Base-by-base conservation (phyloP, 2,888 invertebrate genomes). In the Abrostola tripartita region DNA sequence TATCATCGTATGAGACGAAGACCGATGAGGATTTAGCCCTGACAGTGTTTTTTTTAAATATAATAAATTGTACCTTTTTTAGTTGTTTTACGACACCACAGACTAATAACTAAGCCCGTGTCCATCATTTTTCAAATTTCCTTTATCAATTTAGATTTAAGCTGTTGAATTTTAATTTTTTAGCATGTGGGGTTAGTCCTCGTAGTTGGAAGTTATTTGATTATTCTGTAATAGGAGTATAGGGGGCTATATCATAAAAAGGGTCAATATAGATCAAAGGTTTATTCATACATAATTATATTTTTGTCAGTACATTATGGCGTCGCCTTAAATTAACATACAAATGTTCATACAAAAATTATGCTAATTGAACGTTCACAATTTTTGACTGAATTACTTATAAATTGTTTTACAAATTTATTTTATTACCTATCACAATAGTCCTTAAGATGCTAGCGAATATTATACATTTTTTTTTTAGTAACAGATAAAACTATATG, bases 271-370 rank as follows among this genome's bases (percentile, higher is more conserved):
- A 47, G 44, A 41, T 54, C 51, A 40, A 56, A 8, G n/a, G 47
- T 54, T 57, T 58, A 56, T 37, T 55, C 52, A 71, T 68, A 69
- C 60, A 77, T 65, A 0, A 47, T 73, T 68, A 65, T 65, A 78
- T 80, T 68, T 75, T 79, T 76, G 72, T 81, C 75, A 78, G 76
- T 78, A 75, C 74, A 78, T 71, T 68, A 74, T 81, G 82, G 81
- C 84, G 63, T 81, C 62, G 75, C 73, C 75, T 76, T 79, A 79
- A 52, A 60, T 75, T 75, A 73, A 59, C 65, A 80, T 80, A 79
- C 77, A 78, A 81, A 77, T 80, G 65, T 71, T 74, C 78, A 73
- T 83, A 83, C 75, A 83, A 85, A 85, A 84, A 77, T 78, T 82
- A 82, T 68, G 65, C 81, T 81, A 81, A 65, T 76, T 61, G 61